Base-by-base conservation (phyloP, 2,797 vertebrate species). In the Hoplostethus mediterraneus region DNA sequence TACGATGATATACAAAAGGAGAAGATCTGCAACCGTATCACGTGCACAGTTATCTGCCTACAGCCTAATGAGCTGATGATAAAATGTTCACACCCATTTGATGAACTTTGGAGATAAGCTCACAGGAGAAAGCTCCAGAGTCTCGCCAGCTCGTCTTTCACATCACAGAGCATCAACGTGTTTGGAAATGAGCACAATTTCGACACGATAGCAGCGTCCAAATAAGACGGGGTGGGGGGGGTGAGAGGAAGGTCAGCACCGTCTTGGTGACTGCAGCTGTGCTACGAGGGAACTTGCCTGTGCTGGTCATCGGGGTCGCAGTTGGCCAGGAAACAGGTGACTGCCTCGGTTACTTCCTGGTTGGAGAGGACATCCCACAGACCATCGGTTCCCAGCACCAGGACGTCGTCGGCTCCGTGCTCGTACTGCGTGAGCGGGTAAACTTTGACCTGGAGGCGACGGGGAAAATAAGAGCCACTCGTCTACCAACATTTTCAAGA, bases 291-390 rank as follows among this genome's bases (percentile, higher is more conserved):
- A 74, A 93, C 93, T 0, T 91, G 96, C 98, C 98, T 98, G 95
- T 98, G 95, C 80, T 96, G 97, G 89, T 99, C 98, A 78, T 98
- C 97, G 0, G 96, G 96, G 85, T 98, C 97, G 90, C 98, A 99
- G 93, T 99, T 98, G 57, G 96, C 95, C 91, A 99, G 95, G 92
- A 98, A 99, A 87, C 95, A 95, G 83, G 95, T 95, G 86, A 99
- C 86, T 0, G 95, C 95, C 88, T 99, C 97, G 7, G 96, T 94
- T 58, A 97, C 98, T 94, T 98, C 97, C 95, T 98, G 96, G 89
- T 97, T 99, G 63, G 96, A 96, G 69, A 99, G 94, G 63, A 99
- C 97, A 68, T 99, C 98, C 98, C 98, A 99, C 83, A 99, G 96
- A 51, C 98, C 98, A 7, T 99, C 98, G 0, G 97, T 99, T 83